Evolutionary conservation across 2,888 invertebrate genomes (phyloP).

Genomic region (Athetis lepigone): DNA sequence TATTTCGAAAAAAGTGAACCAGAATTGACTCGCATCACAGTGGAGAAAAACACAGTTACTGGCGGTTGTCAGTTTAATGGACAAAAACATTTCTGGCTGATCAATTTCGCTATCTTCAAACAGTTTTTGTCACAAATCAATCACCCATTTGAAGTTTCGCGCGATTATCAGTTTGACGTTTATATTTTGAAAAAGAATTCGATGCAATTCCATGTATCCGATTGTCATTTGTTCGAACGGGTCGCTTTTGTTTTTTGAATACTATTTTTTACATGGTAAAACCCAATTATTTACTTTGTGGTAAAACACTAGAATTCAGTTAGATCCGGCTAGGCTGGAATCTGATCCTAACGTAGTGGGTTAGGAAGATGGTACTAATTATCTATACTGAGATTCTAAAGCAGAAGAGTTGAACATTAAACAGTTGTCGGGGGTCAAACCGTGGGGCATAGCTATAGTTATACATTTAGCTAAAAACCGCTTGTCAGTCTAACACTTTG

Average conservation of each 20-base stretch:
- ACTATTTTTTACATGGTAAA: too few species aligned
- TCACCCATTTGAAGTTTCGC: constrained; percentile 52
- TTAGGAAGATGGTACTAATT: too few species aligned
- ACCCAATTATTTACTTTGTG: too few species aligned
- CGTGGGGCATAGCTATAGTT: too few species aligned
- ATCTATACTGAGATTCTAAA: too few species aligned
- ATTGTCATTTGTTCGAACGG: constrained; percentile 20
- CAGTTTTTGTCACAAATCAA: constrained; percentile 63
- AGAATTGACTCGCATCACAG: constrained; percentile 41
- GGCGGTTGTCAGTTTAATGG: constrained; percentile 45
- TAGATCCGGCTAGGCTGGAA: too few species aligned
- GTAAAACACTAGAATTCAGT: too few species aligned
- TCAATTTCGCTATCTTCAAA: constrained; percentile 58
- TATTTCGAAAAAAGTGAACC: constrained; percentile 46
- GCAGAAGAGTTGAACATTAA: too few species aligned
- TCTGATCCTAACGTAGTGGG: too few species aligned
- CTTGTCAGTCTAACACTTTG: too few species aligned
- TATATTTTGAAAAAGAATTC: constrained; percentile 27
- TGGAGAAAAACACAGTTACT: constrained; percentile 54
- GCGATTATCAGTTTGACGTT: constrained; percentile 39
- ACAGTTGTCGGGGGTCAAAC: too few species aligned
- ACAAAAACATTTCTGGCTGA: constrained; percentile 59
- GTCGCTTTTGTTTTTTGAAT: neutral
- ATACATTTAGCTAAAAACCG: too few species aligned
- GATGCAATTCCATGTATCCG: constrained; percentile 7